A percentile compares a stretch with the other conserved stretches of the same genome.
These are phyloP conservation scores for Corapipo altera DNA, from an alignment of 2,113 vertebrate species.

Conservation along the genomic window DNA sequence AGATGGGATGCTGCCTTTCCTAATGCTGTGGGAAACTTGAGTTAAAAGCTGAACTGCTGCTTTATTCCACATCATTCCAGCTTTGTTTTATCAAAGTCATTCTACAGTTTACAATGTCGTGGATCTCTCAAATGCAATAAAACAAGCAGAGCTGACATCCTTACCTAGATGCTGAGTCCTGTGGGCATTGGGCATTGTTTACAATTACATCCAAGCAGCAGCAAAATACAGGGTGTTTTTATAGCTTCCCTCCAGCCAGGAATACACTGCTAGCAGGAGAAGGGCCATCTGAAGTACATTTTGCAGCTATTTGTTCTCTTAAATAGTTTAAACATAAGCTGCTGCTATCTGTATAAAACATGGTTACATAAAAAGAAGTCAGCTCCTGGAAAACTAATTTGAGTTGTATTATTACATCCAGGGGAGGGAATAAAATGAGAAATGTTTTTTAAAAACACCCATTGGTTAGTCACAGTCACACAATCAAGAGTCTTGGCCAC, in stretches of 20 bases:
- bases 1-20: neutral
- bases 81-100: neutral
- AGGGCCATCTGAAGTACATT: conserved; percentile 37
- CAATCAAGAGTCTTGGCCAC: conserved; percentile 8
- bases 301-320: conserved; percentile 66
- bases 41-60: neutral
- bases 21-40: neutral
- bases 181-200: neutral
- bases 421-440: neutral
- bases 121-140: neutral
- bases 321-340: conserved; percentile 64
- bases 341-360: conserved; percentile 40
- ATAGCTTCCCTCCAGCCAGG: neutral
- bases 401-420: conserved; percentile 23
- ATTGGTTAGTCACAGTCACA: conserved; percentile 43
- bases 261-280: neutral
- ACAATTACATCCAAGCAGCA: neutral
- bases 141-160: neutral
- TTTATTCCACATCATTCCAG: neutral
- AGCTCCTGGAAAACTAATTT: conserved; percentile 40
- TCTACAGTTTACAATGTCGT: neutral
- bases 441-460: neutral
- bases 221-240: neutral
- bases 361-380: conserved; percentile 37
- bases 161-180: neutral